These are phyloP conservation scores for Pinna nobilis DNA, from an alignment of 1,140 invertebrate genomes.

Conservation along the genomic window DNA sequence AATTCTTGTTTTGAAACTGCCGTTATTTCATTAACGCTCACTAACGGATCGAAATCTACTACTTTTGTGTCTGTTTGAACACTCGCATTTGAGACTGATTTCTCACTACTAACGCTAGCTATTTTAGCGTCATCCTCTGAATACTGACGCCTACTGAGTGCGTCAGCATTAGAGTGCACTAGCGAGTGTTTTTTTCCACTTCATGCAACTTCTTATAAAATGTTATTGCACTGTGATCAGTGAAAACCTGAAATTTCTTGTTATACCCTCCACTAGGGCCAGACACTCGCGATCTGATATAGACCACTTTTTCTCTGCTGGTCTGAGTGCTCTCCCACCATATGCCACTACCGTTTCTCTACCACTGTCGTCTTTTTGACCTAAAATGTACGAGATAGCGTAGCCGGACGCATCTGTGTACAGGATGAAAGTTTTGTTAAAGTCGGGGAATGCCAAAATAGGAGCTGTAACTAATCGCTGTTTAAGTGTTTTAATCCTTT, in stretches of 20 bases:
- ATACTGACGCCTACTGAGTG: slow-evolving; percentile 15
- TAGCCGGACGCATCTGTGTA: slow-evolving; percentile 43
- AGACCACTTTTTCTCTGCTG: slow-evolving; percentile 3
- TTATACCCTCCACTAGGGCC: slow-evolving; percentile 17
- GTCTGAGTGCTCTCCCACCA: slow-evolving; percentile 14
- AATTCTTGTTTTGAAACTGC: neutral
- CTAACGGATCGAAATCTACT: neutral
- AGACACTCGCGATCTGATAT: slow-evolving; percentile 6
- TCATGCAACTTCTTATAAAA: neutral
- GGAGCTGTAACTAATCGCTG: neutral
- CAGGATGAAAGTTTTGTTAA: slow-evolving; percentile 41
- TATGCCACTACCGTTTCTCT: slow-evolving; percentile 29
- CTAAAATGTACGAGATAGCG: slow-evolving; percentile 27
- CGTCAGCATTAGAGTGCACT: slow-evolving; percentile 15
- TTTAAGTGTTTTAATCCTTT: no score
- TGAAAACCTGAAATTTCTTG: slow-evolving; percentile 24
- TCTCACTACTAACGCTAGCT: neutral
- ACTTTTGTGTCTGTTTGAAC: neutral
- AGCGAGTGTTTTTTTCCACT: neutral
- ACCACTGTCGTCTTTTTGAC: slow-evolving; percentile 23
- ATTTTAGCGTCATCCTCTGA: neutral
- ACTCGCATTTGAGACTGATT: neutral
- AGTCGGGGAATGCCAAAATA: slow-evolving; percentile 33
- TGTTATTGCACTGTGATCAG: slow-evolving; percentile 26
- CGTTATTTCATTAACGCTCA: slow-evolving; percentile 2